Percentiles rank a stretch among this genome's conserved stretches.
These are phyloP conservation scores for Stichodactyla helianthus DNA, from an alignment of 64 coral and sea anemone genomes.

Conservation along the genomic window DNA sequence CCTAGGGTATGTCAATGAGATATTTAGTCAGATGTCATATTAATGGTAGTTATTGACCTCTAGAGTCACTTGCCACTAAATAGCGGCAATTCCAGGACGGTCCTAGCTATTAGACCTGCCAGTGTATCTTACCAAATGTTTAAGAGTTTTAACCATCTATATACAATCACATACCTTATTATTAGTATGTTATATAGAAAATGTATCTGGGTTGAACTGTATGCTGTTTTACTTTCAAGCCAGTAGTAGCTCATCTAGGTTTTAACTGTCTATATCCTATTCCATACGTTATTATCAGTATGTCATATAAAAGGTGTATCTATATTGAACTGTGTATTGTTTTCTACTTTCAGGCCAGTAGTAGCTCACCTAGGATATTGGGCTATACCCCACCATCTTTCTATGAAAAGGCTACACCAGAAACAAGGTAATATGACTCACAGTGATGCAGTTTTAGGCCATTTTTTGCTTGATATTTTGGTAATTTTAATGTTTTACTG, in stretches of 20 bases:
- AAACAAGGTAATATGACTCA: conserved; percentile 1
- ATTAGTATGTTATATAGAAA: background rate
- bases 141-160: too few species aligned
- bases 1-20: conserved; percentile 6
- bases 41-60: too few species aligned
- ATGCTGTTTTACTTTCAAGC: background rate
- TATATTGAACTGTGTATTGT: background rate
- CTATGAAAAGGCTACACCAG: background rate
- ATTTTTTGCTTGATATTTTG: background rate
- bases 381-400: background rate
- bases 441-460: background rate
- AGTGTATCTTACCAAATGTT: too few species aligned
- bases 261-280: too few species aligned
- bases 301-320: background rate
- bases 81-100: too few species aligned
- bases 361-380: background rate
- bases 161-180: too few species aligned
- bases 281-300: background rate
- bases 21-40: too few species aligned
- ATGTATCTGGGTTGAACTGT: background rate
- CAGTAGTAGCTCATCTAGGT: background rate
- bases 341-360: background rate
- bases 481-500: too few species aligned
- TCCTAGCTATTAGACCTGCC: too few species aligned
- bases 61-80: too few species aligned